phyloP scores from a whole-genome alignment of 2,797 vertebrate genomes.

The Amblyraja radiata region DNA sequence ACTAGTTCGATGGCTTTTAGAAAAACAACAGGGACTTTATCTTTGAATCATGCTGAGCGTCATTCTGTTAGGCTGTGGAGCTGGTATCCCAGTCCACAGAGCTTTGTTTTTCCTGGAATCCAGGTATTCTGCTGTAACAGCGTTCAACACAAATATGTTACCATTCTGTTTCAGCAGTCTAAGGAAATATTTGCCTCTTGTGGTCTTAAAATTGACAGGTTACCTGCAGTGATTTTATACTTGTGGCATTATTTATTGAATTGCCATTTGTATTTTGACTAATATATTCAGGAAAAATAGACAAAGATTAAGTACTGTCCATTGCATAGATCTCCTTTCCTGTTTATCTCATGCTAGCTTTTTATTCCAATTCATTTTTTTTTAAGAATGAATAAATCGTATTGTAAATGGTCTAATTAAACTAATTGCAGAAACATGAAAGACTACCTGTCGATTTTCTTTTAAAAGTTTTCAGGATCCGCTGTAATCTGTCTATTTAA shows the following conservation, averaged over 20 bases:
- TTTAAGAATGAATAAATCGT: neutral
- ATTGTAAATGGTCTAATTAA: constrained; percentile 23
- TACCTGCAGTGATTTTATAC: neutral
- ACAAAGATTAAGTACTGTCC: neutral
- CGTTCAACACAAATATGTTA: neutral
- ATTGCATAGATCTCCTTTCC: neutral
- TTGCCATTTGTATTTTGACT: neutral
- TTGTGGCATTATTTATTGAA: neutral
- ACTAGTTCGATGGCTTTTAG: neutral
- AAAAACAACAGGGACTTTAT: neutral
- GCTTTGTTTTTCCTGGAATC: neutral
- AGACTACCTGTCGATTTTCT: neutral
- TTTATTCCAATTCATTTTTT: neutral
- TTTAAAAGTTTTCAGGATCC: neutral
- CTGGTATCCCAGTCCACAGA: neutral
- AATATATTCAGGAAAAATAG: neutral
- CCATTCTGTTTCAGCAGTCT: neutral
- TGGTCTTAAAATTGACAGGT: neutral
- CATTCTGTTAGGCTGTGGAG: neutral
- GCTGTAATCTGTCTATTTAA: neutral
- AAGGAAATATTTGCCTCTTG: neutral
- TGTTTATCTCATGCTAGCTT: neutral
- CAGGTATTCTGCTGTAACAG: neutral
- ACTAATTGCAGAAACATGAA: neutral
- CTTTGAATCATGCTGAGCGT: neutral